These are phyloP conservation scores for Ectropis grisescens DNA, from an alignment of 1,140 invertebrate genomes.

Conservation along the genomic window DNA sequence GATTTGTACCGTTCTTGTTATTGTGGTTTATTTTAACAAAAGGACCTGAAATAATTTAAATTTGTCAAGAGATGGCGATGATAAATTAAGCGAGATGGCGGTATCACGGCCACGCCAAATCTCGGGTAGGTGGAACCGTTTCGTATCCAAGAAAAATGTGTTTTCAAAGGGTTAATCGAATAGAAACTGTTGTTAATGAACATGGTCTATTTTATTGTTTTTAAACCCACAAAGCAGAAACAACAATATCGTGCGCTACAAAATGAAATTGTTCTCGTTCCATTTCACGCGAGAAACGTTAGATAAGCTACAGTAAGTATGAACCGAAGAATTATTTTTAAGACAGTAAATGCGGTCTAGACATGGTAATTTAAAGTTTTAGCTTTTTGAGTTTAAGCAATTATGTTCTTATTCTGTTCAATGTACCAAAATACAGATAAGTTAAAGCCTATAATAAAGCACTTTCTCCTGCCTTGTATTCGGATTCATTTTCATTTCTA, in stretches of 20 bases:
- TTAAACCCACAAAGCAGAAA: neutral
- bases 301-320: too few species aligned
- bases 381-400: too few species aligned
- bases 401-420: too few species aligned
- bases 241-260: too few species aligned
- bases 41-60: slow-evolving; percentile 25
- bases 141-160: neutral
- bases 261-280: too few species aligned
- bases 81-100: slow-evolving; percentile 22
- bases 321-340: neutral
- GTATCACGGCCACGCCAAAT: neutral
- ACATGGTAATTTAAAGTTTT: too few species aligned
- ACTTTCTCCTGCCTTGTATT: slow-evolving; percentile 1
- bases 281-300: too few species aligned
- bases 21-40: slow-evolving; percentile 37
- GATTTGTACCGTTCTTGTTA: slow-evolving; percentile 36
- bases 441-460: slow-evolving; percentile 2
- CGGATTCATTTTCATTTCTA: slow-evolving; percentile 12
- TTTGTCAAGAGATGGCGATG: slow-evolving; percentile 20
- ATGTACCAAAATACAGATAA: slow-evolving; percentile 7
- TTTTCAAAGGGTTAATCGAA: too few species aligned
- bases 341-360: neutral
- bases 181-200: too few species aligned
- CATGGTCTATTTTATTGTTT: too few species aligned
- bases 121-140: neutral